Conservation (phyloP, 2,113 vertebrate genomes). For the Mirza zaza region DNA sequence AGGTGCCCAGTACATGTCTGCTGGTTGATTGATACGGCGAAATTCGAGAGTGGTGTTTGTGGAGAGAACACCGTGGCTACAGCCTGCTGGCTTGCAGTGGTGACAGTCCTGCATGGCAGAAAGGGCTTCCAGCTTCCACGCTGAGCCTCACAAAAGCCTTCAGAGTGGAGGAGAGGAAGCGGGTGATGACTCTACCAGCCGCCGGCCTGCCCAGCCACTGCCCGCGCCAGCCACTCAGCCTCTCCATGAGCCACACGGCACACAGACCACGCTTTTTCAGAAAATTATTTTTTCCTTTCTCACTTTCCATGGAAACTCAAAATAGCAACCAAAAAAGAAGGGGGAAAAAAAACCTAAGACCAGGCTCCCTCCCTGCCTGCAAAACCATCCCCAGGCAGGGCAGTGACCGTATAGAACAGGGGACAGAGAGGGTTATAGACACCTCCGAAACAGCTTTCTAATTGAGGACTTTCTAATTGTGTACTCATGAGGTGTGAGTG, state of each 20-base stretch:
- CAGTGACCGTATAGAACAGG: background rate
- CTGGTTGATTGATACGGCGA: background rate
- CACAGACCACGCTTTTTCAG: conserved; percentile 57
- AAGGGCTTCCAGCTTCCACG: background rate
- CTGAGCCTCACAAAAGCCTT: background rate
- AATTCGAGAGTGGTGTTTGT: background rate
- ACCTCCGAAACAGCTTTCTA: background rate
- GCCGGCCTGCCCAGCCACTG: background rate
- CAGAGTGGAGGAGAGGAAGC: background rate
- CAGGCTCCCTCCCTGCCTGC: background rate
- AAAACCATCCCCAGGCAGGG: background rate
- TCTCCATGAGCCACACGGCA: background rate
- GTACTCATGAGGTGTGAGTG: background rate
- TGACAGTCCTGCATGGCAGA: background rate
- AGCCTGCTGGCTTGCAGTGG: background rate
- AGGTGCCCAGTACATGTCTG: background rate
- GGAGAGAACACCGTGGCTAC: background rate
- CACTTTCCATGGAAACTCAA: conserved; percentile 78
- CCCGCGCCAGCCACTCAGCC: background rate
- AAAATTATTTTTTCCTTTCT: conserved; percentile 78
- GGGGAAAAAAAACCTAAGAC: background rate
- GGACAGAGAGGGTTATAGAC: background rate
- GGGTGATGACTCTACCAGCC: conserved; percentile 14
- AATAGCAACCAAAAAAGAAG: conserved; percentile 67
- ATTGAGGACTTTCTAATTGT: background rate